phyloP scores from a whole-genome alignment of 53 echinoderm and acorn worm genomes.

The Holothuria scabra region DNA sequence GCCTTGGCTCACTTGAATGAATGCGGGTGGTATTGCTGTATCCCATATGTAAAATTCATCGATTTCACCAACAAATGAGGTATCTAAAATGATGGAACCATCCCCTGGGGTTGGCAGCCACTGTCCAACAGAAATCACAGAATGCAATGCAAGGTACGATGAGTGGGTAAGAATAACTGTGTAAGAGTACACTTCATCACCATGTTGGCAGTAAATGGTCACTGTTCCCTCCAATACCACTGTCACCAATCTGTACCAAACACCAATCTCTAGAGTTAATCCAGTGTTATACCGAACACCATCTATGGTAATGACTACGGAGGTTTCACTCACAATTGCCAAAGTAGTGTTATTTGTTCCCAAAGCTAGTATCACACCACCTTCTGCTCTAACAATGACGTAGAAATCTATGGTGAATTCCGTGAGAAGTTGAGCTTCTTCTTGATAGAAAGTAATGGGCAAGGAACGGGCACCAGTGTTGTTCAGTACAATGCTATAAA shows the following conservation, averaged over 20 bases:
- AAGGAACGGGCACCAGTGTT: conserved; percentile 68
- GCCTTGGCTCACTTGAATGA: conserved; percentile 59
- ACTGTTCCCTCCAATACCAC: conserved; percentile 30
- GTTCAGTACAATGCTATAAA: conserved; percentile 64
- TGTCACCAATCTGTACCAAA: conserved; percentile 74
- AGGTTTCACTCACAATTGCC: conserved; percentile 63
- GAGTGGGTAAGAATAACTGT: conserved; percentile 36
- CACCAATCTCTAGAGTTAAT: conserved; percentile 55
- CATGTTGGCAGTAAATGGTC: conserved; percentile 55
- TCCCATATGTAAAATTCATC: conserved; percentile 86
- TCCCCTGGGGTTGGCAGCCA: conserved; percentile 71
- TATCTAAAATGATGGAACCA: conserved; percentile 49
- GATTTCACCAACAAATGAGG: conserved; percentile 75
- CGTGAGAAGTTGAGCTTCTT: not conserved
- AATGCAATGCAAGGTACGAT: conserved; percentile 49
- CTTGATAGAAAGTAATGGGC: conserved; percentile 52
- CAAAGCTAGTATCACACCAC: conserved; percentile 77
- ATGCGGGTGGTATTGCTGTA: conserved; percentile 70
- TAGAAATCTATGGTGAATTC: conserved; percentile 80
- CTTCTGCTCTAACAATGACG: conserved; percentile 53
- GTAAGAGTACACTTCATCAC: conserved; percentile 56
- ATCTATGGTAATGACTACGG: conserved; percentile 56
- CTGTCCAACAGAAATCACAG: conserved; percentile 79
- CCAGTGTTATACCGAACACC: conserved; percentile 64
- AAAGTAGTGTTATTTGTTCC: conserved; percentile 68